A percentile compares a stretch with the other conserved stretches of the same genome.
phyloP scores from a whole-genome alignment of 2,888 invertebrate genomes.

The Nomada ruficornis region DNA sequence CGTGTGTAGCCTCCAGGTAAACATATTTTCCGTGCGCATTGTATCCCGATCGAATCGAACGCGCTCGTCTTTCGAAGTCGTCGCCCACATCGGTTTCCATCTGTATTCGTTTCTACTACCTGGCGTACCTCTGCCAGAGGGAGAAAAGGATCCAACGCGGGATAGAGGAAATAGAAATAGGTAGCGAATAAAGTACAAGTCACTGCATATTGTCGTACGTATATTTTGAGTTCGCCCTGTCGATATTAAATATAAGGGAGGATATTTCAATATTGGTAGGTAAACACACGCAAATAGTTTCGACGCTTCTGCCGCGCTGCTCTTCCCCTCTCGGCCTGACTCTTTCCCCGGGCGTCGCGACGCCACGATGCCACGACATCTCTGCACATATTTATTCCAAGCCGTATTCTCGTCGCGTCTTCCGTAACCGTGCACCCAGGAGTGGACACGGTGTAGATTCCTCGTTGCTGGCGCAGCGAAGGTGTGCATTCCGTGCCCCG shows the following conservation, averaged over 20 bases:
- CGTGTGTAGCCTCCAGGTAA: constrained; percentile 44
- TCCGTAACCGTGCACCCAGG: constrained; percentile 1
- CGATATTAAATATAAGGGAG: constrained; percentile 77
- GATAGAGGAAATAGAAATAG: constrained; percentile 10
- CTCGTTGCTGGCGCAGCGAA: constrained; percentile 28
- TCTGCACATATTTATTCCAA: constrained; percentile 35
- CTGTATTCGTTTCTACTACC: constrained; percentile 33
- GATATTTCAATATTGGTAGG: constrained; percentile 78
- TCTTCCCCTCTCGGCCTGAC: not conserved
- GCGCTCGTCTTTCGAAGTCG: constrained; percentile 42
- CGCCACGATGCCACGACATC: constrained; percentile 10
- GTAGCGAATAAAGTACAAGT: constrained; percentile 37
- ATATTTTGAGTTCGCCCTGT: constrained; percentile 64
- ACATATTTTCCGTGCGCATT: constrained; percentile 61
- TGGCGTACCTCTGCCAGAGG: constrained; percentile 3
- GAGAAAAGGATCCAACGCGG: not conserved
- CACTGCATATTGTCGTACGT: constrained; percentile 26
- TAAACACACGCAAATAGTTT: constrained; percentile 66
- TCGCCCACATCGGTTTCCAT: constrained; percentile 32
- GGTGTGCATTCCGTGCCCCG: constrained; percentile 33
- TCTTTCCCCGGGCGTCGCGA: not conserved
- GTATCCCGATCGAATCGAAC: constrained; percentile 48
- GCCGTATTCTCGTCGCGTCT: constrained; percentile 14
- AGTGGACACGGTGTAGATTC: constrained; percentile 31
- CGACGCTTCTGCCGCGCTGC: constrained; percentile 32